Evolutionary conservation across 2,888 invertebrate genomes (phyloP).

Genomic region (Choreutis nemorana): DNA sequence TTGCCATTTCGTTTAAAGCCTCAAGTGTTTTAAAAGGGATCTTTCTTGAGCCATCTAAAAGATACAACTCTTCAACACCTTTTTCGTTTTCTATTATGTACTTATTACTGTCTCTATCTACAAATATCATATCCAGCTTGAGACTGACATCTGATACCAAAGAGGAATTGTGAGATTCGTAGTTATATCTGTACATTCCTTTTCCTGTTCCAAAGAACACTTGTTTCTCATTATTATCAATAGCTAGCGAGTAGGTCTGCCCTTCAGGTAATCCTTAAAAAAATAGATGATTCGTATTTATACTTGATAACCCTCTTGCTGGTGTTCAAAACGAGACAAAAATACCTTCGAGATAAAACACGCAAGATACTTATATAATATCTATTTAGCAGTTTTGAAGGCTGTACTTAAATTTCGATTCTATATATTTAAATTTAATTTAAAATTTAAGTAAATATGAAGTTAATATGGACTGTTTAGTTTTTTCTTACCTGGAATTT

Average conservation of each 20-base stretch:
- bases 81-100: constrained; percentile 36
- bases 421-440: no score
- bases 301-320: no score
- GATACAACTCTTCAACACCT: constrained; percentile 38
- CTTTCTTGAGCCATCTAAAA: constrained; percentile 33
- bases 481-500: constrained; percentile 28
- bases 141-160: constrained; percentile 24
- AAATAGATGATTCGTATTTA: constrained; percentile 6
- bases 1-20: constrained; percentile 37
- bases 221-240: constrained; percentile 31
- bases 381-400: no score
- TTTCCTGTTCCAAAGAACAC: constrained; percentile 45
- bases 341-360: no score
- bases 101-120: constrained; percentile 45
- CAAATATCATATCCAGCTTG: constrained; percentile 36
- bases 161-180: constrained; percentile 27
- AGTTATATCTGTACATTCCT: constrained; percentile 38
- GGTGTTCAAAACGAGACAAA: no score
- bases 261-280: constrained; percentile 37
- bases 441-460: no score
- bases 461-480: no score
- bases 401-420: neutral
- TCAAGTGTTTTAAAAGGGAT: constrained; percentile 29
- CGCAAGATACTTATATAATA: no score
- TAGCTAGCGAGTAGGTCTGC: constrained; percentile 39